Evolutionary conservation across 2,888 invertebrate genomes (phyloP).

Genomic region (Epirrhoe alternata): DNA sequence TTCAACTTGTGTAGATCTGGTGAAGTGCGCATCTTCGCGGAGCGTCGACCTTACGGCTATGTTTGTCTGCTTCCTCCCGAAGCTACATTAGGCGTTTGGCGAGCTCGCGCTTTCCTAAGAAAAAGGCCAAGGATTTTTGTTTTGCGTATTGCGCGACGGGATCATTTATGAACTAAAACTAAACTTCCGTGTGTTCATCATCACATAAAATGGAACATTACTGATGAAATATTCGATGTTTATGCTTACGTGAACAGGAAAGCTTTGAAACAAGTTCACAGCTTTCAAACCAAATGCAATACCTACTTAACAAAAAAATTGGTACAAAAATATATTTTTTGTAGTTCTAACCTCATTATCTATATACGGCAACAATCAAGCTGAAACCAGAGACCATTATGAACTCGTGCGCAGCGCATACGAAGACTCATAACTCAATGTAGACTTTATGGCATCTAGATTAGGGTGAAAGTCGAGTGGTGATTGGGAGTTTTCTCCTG

Average conservation of each 20-base stretch:
- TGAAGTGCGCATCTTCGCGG: slow-evolving; percentile 42
- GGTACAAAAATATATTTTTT: neutral
- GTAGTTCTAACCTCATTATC: slow-evolving; percentile 29
- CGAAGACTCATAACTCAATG: slow-evolving; percentile 20
- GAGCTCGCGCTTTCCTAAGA: slow-evolving; percentile 36
- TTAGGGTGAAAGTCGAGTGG: slow-evolving; percentile 16
- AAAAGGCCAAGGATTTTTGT: slow-evolving; percentile 45
- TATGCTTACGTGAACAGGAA: neutral
- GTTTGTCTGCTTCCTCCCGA: slow-evolving; percentile 43
- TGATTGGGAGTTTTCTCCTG: slow-evolving; percentile 24
- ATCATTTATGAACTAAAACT: slow-evolving; percentile 16
- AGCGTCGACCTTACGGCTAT: slow-evolving; percentile 44
- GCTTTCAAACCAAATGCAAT: slow-evolving; percentile 8
- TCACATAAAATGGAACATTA: slow-evolving; percentile 20
- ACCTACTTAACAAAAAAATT: neutral
- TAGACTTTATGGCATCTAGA: slow-evolving; percentile 15
- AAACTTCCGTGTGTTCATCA: slow-evolving; percentile 39
- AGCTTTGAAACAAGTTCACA: neutral
- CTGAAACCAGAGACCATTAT: slow-evolving; percentile 34
- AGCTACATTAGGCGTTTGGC: slow-evolving; percentile 52
- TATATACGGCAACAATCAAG: slow-evolving; percentile 32
- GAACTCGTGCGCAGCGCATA: slow-evolving; percentile 30
- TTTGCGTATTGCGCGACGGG: slow-evolving; percentile 23
- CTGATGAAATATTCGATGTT: neutral
- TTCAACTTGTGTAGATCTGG: slow-evolving; percentile 33